Conservation (phyloP, 2,888 invertebrate genomes). For the Myathropa florea region DNA sequence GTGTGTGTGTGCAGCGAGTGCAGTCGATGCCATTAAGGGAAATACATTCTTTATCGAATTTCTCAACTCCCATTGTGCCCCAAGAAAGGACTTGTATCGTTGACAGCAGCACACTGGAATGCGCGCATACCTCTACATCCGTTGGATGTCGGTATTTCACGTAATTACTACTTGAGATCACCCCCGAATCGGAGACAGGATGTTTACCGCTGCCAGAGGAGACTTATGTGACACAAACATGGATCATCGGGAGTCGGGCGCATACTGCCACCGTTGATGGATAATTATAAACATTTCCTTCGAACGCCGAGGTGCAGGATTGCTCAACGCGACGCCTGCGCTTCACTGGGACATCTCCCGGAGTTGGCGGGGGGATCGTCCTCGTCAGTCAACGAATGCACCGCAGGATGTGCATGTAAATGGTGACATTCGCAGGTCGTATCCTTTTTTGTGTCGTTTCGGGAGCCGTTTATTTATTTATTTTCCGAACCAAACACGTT, state of each 20-base stretch:
- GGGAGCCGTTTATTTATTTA: slow-evolving; percentile 55
- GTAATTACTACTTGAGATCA: slow-evolving; percentile 66
- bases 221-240: slow-evolving; percentile 30
- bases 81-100: slow-evolving; percentile 44
- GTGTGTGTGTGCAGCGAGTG: neutral
- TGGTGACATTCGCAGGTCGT: neutral
- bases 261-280: slow-evolving; percentile 31
- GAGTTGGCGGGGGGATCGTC: slow-evolving; percentile 30
- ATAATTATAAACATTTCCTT: slow-evolving; percentile 60
- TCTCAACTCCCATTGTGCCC: slow-evolving; percentile 1
- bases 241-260: neutral
- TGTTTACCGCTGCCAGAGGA: slow-evolving; percentile 46
- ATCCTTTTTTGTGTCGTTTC: slow-evolving; percentile 4
- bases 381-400: slow-evolving; percentile 43
- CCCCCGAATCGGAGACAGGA: slow-evolving; percentile 53
- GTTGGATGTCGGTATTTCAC: slow-evolving; percentile 32
- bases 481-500: slow-evolving; percentile 29
- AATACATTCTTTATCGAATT: slow-evolving; percentile 18
- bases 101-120: slow-evolving; percentile 18
- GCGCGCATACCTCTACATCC: slow-evolving; percentile 32
- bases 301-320: slow-evolving; percentile 5
- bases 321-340: neutral
- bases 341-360: slow-evolving; percentile 27
- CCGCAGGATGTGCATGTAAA: slow-evolving; percentile 17
- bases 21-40: slow-evolving; percentile 5